Evolutionary conservation across 2,888 invertebrate species (phyloP), one percentile per base, ranked within the genome.

Genomic region (Sicus ferrugineus): DNA sequence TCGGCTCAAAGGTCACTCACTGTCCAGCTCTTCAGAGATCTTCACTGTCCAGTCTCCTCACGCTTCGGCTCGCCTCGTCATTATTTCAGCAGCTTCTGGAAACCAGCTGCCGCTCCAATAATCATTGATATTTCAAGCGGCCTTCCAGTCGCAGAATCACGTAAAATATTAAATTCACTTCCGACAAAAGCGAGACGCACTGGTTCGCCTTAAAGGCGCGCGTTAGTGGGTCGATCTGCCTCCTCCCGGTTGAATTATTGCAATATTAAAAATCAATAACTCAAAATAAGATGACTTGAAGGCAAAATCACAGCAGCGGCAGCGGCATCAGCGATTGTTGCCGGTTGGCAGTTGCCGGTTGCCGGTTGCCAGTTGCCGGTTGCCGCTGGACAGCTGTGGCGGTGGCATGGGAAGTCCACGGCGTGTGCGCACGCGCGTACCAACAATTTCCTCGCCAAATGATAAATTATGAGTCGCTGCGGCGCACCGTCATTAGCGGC

Each of bases 391-490:
- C 42, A 42, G 5, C 9, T 2, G 16, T 28, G 19, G 14, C 26
- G 23, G 4, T 26, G 23, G 28, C 54, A 28, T 54, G 54, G 28
- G 54, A 54, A 54, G 54, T 4, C 28, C 9, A 26, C 34, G 19
- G n/a, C 48, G 26, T 48, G 46, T 26, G 48, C 38, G 65, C 65
- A 54, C 56, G 56, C 65, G 65, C 65, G 28, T 66, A 42, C 54
- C 26, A 42, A 26, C 54, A 38, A 56, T 28, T 56, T 38, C 1
- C 42, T 19, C 54, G 42, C 65, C 38, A 66, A 66, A 66, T 56
- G 54, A 62, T 63, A 54, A 68, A 62, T 68, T 62, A 68, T 38
- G 68, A 52, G n/a, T 42, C 26, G 56, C 26, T 78, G 78, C 78
- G 78, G 78, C 79, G 21, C 21, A 30, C 30, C 23, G 52, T 64